These are phyloP conservation scores for Numida meleagris DNA, from an alignment of 2,113 vertebrate genomes.

Conservation along the genomic window DNA sequence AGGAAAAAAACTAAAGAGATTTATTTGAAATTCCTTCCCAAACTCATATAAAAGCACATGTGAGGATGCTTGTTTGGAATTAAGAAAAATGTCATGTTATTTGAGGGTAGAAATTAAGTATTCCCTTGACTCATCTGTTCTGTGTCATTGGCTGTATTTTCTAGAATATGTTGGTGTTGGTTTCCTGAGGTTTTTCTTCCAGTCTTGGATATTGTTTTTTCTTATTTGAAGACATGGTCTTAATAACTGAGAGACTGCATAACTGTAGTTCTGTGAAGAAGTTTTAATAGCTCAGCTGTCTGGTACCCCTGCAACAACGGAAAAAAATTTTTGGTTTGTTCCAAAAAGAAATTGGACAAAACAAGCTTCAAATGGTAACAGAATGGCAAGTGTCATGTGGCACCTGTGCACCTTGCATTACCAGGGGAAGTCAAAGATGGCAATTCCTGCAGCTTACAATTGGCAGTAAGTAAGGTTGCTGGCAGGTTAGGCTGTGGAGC, in stretches of 20 bases:
- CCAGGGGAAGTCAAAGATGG: fast-evolving
- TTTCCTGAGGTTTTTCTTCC: background rate
- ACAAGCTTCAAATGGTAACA: background rate
- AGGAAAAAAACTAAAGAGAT: background rate
- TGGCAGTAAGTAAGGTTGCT: background rate
- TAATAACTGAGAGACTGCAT: background rate
- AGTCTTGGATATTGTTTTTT: background rate
- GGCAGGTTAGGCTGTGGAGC: background rate
- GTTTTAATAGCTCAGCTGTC: background rate
- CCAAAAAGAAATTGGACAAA: background rate
- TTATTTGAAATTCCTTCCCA: conserved; percentile 5
- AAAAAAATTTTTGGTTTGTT: background rate
- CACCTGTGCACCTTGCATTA: fast-evolving
- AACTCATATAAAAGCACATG: background rate
- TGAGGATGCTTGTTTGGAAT: background rate
- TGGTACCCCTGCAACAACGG: background rate
- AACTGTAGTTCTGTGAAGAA: background rate
- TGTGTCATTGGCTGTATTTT: background rate
- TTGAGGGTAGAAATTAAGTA: background rate
- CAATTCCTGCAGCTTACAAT: background rate
- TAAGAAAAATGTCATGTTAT: background rate
- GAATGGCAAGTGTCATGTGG: background rate
- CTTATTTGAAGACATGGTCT: background rate
- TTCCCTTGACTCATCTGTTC: background rate
- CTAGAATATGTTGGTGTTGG: background rate